A percentile compares a stretch with the other conserved stretches of the same genome.
Evolutionary conservation across 2,888 invertebrate species (phyloP).

Genomic region (Thecocarcelia acutangulata): DNA sequence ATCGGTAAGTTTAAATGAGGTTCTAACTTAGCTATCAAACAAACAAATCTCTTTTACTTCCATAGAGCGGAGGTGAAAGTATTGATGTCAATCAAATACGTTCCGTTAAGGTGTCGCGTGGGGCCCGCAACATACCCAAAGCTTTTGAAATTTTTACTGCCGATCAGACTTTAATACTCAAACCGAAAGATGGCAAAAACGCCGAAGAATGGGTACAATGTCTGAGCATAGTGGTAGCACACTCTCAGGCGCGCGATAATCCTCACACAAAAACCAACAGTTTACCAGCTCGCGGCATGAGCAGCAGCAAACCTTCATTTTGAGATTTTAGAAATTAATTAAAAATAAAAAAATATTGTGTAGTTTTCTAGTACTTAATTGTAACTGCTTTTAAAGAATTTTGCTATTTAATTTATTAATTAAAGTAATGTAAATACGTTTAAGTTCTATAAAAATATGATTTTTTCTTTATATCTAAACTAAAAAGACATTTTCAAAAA

Average conservation of each 20-base stretch:
- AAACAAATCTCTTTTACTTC: neutral
- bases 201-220: slow-evolving; percentile 98
- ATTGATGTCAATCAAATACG: slow-evolving; percentile 96
- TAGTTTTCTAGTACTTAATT: slow-evolving; percentile 14
- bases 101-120: slow-evolving; percentile 95
- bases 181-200: slow-evolving; percentile 96
- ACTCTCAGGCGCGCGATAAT: slow-evolving; percentile 82
- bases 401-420: slow-evolving; percentile 26
- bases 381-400: slow-evolving; percentile 35
- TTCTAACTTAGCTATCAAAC: neutral
- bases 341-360: neutral
- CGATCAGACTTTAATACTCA: slow-evolving; percentile 94
- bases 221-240: slow-evolving; percentile 95
- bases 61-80: slow-evolving; percentile 90
- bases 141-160: slow-evolving; percentile 98
- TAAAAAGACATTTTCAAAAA: slow-evolving; percentile 2
- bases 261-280: slow-evolving; percentile 81
- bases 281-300: slow-evolving; percentile 81
- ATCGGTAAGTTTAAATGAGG: slow-evolving; percentile 83
- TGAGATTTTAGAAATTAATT: slow-evolving; percentile 68
- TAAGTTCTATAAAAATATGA: neutral
- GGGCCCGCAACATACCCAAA: slow-evolving; percentile 95
- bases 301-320: slow-evolving; percentile 80
- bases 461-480: neutral
- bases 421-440: neutral